Evolutionary conservation across 2,888 invertebrate species (phyloP), one percentile per base, ranked within the genome.

Genomic region (Pandemis corylana): DNA sequence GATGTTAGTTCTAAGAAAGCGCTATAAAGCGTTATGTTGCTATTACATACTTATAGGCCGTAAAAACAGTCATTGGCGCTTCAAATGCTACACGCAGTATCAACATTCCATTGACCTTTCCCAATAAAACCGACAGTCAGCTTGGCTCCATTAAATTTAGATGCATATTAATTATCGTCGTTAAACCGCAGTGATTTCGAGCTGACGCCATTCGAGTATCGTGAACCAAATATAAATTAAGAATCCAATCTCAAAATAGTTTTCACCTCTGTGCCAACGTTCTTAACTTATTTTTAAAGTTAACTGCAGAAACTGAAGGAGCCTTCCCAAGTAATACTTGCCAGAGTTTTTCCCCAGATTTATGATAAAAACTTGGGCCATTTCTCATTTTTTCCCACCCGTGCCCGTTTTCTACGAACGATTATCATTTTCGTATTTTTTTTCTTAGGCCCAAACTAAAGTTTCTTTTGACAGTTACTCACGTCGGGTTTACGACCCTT

Each of bases 301-400:
- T 79, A 76, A 77, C 78, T 77, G 78, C 77, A 78, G 76, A 81
- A 85, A 85, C 81, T 82, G 83, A 84, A 84, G 82, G 83, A 82
- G 81, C 82, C 83, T 85, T 88, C 89, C 84, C 87, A 85, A 90
- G 89, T 89, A 89, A 90, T 90, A 90, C 91, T 91, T 90, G 90
- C 87, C 79, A 81, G 87, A 89, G 88, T 89, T 90, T 89, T 85
- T 81, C 84, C 76, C 80, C 80, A 92, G 93, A 94, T 94, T 94
- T 94, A 94, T 93, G 93, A 91, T 88, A 84, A 90, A 92, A 94
- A 94, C 89, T 94, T 94, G 76, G 82, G 81, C 87, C 90, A 91
- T 94, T 93, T 90, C 89, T 94, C 94, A 92, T 91, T 89, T 90
- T 89, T 87, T 87, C 84, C 83, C 81, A 69, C 81, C 81, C 80